Base-by-base conservation (phyloP, 2,888 invertebrate species). In the Cylloceria caligata region DNA sequence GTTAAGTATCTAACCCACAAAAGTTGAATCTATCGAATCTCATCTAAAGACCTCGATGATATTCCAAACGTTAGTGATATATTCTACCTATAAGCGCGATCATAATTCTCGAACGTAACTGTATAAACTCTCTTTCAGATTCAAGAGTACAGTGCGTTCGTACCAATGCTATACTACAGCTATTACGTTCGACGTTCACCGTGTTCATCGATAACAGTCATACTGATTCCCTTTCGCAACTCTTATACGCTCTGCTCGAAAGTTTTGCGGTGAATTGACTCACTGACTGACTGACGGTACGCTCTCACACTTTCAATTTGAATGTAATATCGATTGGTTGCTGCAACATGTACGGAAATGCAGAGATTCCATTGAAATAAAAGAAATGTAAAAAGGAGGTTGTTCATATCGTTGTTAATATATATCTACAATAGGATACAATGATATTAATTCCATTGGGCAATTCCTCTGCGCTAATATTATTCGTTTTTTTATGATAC, bases 281-380 rank as follows among this genome's bases (percentile, higher is more conserved):
- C 11, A 68, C 65, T 49, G 49, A 55, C 69, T 30, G 65, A 60
- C 80, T 69, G 47, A 60, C 60, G 2, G 7, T 69, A 67, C n/a
- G 55, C 55, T 74, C 64, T 71, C 57, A 55, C 49, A 79, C 74
- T 82, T 78, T 74, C 81, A 74, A 78, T 78, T 78, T 65, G 21
- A 68, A 60, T 65, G 60, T 71, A 71, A 71, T 64, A 74, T 64
- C 52, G 39, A 39, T 49, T 62, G n/a, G 68, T 65, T 62, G 34
- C 36, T 65, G 60, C 69, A 71, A 74, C 49, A 42, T 55, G 13
- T 27, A 24, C 67, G 55, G 69, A 36, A 60, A 72, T 39, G n/a
- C 36, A 55, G 34, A 47, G 52, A 77, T 47, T 68, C 21, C 55
- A 34, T 45, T 68, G 24, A 11, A 60, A 68, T 34, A 9, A 13